These are phyloP conservation scores for Luperina nickerlii DNA, from an alignment of 2,888 invertebrate genomes.

Conservation along the genomic window DNA sequence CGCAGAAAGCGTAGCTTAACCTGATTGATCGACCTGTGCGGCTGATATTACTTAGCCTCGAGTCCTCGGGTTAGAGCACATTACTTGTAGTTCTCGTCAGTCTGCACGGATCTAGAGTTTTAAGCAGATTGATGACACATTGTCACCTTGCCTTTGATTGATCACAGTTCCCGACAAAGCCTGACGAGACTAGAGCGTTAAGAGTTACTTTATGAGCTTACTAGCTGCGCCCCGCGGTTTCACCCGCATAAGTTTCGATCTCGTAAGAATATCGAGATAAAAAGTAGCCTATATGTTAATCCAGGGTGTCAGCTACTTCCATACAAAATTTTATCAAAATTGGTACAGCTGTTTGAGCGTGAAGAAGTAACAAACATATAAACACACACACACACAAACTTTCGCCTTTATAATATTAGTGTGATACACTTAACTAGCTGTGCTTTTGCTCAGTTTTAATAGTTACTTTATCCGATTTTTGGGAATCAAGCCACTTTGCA, in stretches of 20 bases:
- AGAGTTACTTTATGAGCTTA: conserved; percentile 15
- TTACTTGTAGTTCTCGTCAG: conserved; percentile 45
- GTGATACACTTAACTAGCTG: not conserved
- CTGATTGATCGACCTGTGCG: no score
- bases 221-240: no score
- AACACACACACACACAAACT: no score
- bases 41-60: not conserved
- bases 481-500: no score
- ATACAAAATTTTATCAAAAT: no score
- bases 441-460: not conserved
- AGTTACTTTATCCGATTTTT: not conserved
- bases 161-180: conserved; percentile 71
- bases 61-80: conserved; percentile 2
- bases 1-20: not conserved
- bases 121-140: conserved; percentile 80
- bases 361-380: no score
- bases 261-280: no score
- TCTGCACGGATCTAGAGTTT: conserved; percentile 70
- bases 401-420: no score
- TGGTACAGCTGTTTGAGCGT: no score
- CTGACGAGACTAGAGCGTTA: conserved; percentile 53
- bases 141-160: conserved; percentile 78
- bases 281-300: no score
- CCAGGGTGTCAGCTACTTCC: no score
- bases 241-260: no score